Evolutionary conservation across 1,140 invertebrate species (phyloP), one percentile per base, ranked within the genome.

Genomic region (Anadara kagoshimensis): DNA sequence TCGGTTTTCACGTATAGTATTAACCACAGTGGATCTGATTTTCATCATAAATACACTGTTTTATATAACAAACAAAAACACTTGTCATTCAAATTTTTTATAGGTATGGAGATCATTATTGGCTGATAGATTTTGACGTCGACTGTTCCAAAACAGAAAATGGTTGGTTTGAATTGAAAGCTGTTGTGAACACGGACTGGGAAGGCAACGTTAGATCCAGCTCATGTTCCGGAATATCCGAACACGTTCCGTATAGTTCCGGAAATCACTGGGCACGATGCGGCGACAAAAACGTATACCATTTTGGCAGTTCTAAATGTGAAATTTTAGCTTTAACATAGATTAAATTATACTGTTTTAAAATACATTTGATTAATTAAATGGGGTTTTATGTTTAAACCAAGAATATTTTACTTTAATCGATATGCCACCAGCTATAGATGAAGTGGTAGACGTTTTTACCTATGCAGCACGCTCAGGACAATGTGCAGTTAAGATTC

Each of bases 91-190:
- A n/a, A n/a, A n/a, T n/a, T n/a, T n/a, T 16, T 76, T 76, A 16
- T 68, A 87, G 85, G 47, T 87, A 80, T 58, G 91, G 91, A 4
- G 79, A 87, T 10, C 88, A 90, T 76, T 91, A 91, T 79, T 91
- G 91, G 91, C 84, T 91, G 68, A 76, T 90, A 18, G 89, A 90
- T 61, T 68, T 91, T 0, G 81, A 87, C 26, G 90, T 91, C 90
- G 89, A 91, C 73, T 91, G 90, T 73, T 83, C 82, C 16, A 85
- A 86, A 67, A 89, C 89, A 5, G 83, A 90, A 45, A 78, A 85
- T 44, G 90, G 90, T 1, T 91, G 89, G 88, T 91, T 91, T 75
- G 91, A 91, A 69, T 20, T 91, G 10, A 91, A 91, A 67, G 86
- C 79, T 7, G 47, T 82, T 11, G 78, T 84, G 0, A 82, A 83